Evolutionary conservation across 2,888 invertebrate species (phyloP), one percentile per base, ranked within the genome.

Genomic region (Epirrhoe alternata): DNA sequence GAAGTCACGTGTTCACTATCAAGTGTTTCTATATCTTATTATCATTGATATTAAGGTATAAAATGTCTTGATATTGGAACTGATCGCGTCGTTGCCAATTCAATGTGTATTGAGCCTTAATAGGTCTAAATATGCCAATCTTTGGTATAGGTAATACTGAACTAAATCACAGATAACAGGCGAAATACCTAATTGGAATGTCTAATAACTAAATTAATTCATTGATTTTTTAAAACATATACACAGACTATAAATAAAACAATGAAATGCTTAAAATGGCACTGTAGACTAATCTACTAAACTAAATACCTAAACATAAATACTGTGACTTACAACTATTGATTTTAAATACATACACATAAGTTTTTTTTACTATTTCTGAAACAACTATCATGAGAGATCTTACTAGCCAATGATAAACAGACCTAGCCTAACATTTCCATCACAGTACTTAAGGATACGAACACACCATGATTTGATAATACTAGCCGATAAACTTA

Each of bases 101-200:
- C n/a, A n/a, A n/a, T n/a, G n/a, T n/a, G n/a, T n/a, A n/a, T n/a
- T n/a, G n/a, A n/a, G n/a, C n/a, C n/a, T 42, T 7, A 7, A 42
- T 42, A 7, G 45, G 4, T 30, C n/a, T 24, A 17, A 42, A 30
- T 45, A 55, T 24, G 42, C 12, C n/a, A 47, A 10, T 58, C 52
- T 57, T 63, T 63, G 63, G 57, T 63, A 52, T 10, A 42, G 6
- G 24, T 4, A 62, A 51, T 51, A 51, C 51, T 57, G 24, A 24
- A 35, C 17, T 52, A 63, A 63, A 63, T 63, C 63, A 64, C 57
- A 58, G 58, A 56, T 31, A 31, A 55, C 31, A 52, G 16, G 16
- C n/a, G 5, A 52, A 42, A 8, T 12, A 12, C 42, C 24, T 14
- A 59, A 38, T 38, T 51, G 59, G 51, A 59, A 59, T 59, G 51